phyloP scores from a whole-genome alignment of 2,113 vertebrate species.

The Panthera leo region DNA sequence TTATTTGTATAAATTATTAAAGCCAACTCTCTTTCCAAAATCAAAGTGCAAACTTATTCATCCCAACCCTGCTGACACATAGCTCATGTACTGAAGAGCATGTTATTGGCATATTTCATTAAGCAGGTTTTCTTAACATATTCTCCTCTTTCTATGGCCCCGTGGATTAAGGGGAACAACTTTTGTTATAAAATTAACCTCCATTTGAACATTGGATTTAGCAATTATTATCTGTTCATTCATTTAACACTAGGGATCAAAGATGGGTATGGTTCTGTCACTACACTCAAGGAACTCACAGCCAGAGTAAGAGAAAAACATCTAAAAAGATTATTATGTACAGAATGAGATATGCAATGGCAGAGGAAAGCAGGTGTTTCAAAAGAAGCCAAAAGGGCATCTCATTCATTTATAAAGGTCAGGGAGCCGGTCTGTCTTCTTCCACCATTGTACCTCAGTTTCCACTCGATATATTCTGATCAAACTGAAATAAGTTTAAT shows the following conservation, averaged over 20 bases:
- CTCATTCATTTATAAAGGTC: neutral
- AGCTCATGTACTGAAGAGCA: neutral
- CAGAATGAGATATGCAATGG: neutral
- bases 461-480: neutral
- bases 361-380: neutral
- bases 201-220: neutral
- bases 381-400: neutral
- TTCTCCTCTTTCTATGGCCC: neutral
- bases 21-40: neutral
- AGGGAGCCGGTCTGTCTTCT: neutral
- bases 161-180: neutral
- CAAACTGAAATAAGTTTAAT: neutral
- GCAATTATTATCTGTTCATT: neutral
- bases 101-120: neutral
- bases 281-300: neutral
- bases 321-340: neutral
- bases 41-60: neutral
- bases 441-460: neutral
- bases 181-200: neutral
- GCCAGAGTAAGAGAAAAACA: neutral
- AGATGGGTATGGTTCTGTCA: neutral
- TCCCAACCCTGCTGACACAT: neutral
- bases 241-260: neutral
- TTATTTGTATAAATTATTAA: slow-evolving; percentile 8
- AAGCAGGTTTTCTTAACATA: neutral